phyloP scores from a whole-genome alignment of 2,888 invertebrate species.

The Phengaris alcon region DNA sequence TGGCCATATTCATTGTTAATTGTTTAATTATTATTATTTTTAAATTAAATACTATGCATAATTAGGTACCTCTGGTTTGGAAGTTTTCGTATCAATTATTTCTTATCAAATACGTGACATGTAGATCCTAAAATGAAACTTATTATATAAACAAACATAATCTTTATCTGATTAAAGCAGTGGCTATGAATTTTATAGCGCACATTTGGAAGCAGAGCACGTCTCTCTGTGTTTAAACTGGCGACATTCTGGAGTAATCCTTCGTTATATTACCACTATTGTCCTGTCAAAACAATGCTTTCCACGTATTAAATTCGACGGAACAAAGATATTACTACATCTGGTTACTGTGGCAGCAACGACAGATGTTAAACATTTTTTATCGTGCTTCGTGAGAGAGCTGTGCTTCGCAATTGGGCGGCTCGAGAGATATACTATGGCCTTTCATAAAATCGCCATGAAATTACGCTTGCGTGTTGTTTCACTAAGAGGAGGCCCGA shows the following conservation, averaged over 20 bases:
- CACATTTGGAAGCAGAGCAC: constrained; percentile 18
- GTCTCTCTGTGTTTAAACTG: constrained; percentile 15
- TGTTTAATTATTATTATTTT: no score
- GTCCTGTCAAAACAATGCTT: constrained; percentile 26
- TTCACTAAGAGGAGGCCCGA: no score
- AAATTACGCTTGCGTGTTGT: no score
- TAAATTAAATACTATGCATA: no score
- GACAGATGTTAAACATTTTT: background rate
- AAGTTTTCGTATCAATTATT: no score
- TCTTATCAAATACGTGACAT: background rate
- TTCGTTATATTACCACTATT: constrained; percentile 20
- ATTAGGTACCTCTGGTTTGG: no score
- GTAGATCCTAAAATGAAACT: background rate
- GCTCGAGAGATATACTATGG: no score
- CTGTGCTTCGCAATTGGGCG: no score
- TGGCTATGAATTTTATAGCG: constrained; percentile 13
- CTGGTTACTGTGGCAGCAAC: constrained; percentile 2
- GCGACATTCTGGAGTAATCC: constrained; percentile 23
- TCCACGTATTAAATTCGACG: constrained; percentile 21
- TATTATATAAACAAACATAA: constrained; percentile 2
- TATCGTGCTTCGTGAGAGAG: background rate
- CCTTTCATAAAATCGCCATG: no score
- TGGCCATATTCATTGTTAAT: no score
- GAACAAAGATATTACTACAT: constrained; percentile 19
- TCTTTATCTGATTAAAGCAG: constrained; percentile 17